Conservation (phyloP, 2,888 invertebrate species). For the Carabus problematicus region DNA sequence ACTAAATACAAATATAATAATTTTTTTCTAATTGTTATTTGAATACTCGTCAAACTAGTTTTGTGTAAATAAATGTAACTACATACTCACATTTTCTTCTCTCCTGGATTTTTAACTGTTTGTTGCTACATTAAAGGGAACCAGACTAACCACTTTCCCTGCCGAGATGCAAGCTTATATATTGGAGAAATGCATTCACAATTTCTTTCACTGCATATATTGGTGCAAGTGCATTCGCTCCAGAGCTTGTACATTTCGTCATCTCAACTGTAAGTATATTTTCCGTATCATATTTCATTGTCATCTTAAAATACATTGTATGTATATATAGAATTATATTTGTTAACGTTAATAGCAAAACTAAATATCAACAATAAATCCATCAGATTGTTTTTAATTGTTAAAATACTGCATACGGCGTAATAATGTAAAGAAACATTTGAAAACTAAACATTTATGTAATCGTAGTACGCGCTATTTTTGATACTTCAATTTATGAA, state of each 20-base stretch:
- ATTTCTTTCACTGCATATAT: conserved; percentile 36
- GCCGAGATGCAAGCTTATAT: conserved; percentile 37
- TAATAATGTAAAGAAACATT: no score
- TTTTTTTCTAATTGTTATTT: no score
- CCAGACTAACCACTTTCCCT: conserved; percentile 40
- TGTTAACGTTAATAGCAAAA: not conserved
- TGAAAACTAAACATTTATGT: no score
- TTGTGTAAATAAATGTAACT: conserved; percentile 4
- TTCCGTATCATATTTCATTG: conserved; percentile 4
- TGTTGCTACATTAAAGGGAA: conserved; percentile 36
- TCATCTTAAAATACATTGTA: not conserved
- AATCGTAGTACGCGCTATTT: no score
- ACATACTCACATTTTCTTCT: conserved; percentile 19
- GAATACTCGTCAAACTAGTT: not conserved
- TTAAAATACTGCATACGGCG: no score
- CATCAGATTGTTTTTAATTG: no score
- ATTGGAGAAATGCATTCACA: conserved; percentile 35
- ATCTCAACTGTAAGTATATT: conserved; percentile 22
- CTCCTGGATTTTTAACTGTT: conserved; percentile 26
- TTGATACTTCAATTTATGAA: no score
- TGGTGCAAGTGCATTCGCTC: conserved; percentile 30
- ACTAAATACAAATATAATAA: no score
- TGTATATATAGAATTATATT: not conserved
- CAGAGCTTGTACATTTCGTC: conserved; percentile 5
- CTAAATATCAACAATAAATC: not conserved